These are phyloP conservation scores for Hypomecis atomaria DNA, from an alignment of 2,888 invertebrate genomes.

Conservation along the genomic window DNA sequence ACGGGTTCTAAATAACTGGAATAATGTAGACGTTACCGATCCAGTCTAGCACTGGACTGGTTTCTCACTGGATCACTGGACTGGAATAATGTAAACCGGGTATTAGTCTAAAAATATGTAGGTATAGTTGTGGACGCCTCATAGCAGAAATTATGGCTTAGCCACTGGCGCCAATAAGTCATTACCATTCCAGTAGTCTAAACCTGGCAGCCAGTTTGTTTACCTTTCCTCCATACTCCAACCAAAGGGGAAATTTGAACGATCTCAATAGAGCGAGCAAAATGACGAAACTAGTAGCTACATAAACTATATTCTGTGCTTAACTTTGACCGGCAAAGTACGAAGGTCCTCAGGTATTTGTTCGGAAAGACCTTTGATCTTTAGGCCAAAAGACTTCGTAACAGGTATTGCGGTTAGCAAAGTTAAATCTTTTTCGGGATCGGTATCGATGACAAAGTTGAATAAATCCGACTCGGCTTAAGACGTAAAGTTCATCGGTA, in stretches of 20 bases:
- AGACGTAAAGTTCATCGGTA: conserved; percentile 24
- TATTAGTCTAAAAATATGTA: too few species aligned
- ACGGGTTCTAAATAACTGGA: too few species aligned
- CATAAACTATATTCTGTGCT: conserved; percentile 8
- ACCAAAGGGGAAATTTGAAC: conserved; percentile 10
- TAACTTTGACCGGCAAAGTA: conserved; percentile 16
- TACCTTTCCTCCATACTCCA: conserved; percentile 15
- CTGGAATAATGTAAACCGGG: too few species aligned
- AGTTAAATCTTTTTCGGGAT: conserved; percentile 29
- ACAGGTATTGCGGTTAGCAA: conserved; percentile 20
- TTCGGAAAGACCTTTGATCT: conserved; percentile 31
- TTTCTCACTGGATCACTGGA: too few species aligned
- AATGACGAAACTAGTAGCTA: conserved; percentile 12
- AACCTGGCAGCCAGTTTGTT: conserved; percentile 2
- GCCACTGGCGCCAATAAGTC: conserved; percentile 7
- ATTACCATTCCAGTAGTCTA: conserved; percentile 7
- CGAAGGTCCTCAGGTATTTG: conserved; percentile 29
- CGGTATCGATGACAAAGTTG: conserved; percentile 33
- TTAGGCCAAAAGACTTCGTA: conserved; percentile 25
- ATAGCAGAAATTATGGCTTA: neutral
- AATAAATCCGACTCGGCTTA: conserved; percentile 26
- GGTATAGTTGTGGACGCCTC: too few species aligned
- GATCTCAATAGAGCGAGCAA: conserved; percentile 20
- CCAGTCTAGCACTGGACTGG: too few species aligned
- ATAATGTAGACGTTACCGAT: too few species aligned